Base-by-base conservation (phyloP, 2,888 invertebrate genomes). In the Athetis lepigone region DNA sequence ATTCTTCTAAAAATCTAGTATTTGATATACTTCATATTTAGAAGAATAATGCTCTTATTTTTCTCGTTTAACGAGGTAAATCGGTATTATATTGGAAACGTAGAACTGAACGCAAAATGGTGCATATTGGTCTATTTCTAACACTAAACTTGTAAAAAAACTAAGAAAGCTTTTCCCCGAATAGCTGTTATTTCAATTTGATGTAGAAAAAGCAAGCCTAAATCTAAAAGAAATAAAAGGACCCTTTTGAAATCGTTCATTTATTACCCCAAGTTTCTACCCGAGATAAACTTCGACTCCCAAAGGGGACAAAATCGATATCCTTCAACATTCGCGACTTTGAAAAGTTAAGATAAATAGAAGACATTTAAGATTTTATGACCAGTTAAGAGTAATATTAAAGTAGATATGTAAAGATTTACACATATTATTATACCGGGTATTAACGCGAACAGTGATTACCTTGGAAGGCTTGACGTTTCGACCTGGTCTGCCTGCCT, bases 281-380 rank as follows among this genome's bases (percentile, higher is more conserved):
- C 74, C 59, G 36, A 70, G 63, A 81, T 70, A 66, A 72, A 66
- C 77, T 66, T 73, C 27, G 21, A 62, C 70, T 77, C 77, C 71
- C 63, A 19, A 67, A 72, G 68, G 73, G 75, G 46, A 64, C 39
- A 49, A 70, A 77, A 75, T 73, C 70, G 71, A 70, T 74, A 52
- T 43, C 66, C 61, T 68, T 75, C 70, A 68, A 76, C 65, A 71
- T 67, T 63, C 18, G 27, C 33, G 63, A 42, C 37, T 62, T 58
- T 54, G 59, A 62, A 64, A 65, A 66, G 55, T 70, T 40, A 29
- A 70, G 46, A 63, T 66, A 51, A 75, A 75, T 67, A 63, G 57
- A 18, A 51, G 36, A n/a, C 65, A 51, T 66, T 72, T 51, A 36
- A 66, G 55, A 70, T 69, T 51, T 47, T 29, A 51, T 37, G 50